A percentile compares a stretch with the other conserved stretches of the same genome.
Conservation (phyloP, 2,888 invertebrate genomes). For the Zaprionus obscuricornis region DNA sequence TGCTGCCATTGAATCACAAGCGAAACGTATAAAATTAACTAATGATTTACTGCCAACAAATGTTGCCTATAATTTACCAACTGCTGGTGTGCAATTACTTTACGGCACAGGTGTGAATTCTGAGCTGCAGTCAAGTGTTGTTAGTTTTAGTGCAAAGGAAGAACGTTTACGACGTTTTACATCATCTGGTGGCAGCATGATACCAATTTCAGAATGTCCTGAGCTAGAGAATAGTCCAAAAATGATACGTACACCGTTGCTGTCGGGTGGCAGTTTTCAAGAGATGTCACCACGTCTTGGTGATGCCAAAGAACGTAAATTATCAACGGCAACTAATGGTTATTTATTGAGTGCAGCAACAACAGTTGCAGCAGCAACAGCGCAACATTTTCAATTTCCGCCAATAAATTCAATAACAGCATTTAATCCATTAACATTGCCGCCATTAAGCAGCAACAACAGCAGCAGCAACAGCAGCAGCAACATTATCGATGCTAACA, state of each 20-base stretch:
- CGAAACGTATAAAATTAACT: slow-evolving; percentile 64
- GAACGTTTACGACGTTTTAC: slow-evolving; percentile 79
- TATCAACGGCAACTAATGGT: slow-evolving; percentile 16
- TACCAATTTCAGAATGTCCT: slow-evolving; percentile 86
- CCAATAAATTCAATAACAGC: slow-evolving; percentile 89
- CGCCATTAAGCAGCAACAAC: slow-evolving; percentile 83
- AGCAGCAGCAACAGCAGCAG: slow-evolving; percentile 11
- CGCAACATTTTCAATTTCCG: slow-evolving; percentile 86
- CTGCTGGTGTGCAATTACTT: slow-evolving; percentile 41
- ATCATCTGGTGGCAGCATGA: slow-evolving; percentile 83
- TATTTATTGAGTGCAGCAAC: slow-evolving; percentile 69
- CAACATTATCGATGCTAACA: slow-evolving; percentile 84
- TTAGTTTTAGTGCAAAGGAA: slow-evolving; percentile 53
- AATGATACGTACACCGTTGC: slow-evolving; percentile 91
- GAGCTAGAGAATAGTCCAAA: slow-evolving; percentile 88
- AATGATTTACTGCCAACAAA: no score
- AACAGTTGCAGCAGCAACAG: slow-evolving; percentile 54
- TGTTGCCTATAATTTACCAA: slow-evolving; percentile 22
- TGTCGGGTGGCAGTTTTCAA: slow-evolving; percentile 92
- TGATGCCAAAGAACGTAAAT: slow-evolving; percentile 66
- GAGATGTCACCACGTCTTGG: slow-evolving; percentile 80
- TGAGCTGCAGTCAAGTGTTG: slow-evolving; percentile 70
- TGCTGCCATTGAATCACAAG: slow-evolving; percentile 26
- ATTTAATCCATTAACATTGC: slow-evolving; percentile 88
- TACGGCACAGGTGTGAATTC: slow-evolving; percentile 11